These are phyloP conservation scores for Oryzias curvinotus DNA, from an alignment of 2,113 vertebrate genomes.

Conservation along the genomic window DNA sequence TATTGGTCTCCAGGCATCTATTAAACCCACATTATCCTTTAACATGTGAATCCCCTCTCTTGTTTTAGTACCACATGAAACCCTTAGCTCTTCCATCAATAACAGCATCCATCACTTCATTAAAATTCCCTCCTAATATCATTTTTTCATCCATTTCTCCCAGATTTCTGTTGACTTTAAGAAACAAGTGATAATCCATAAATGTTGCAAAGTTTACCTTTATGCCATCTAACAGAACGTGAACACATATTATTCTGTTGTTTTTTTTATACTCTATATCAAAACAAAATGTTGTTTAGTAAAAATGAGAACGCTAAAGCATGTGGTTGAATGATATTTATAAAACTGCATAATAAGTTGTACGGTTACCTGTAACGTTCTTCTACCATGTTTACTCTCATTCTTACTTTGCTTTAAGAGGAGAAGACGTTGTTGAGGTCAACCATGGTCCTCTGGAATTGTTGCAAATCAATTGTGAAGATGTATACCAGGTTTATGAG, in stretches of 20 bases:
- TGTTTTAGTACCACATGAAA: neutral
- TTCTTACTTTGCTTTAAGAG: no score
- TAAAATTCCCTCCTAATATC: neutral
- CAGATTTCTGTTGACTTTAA: neutral
- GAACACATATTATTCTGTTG: neutral
- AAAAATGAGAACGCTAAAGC: no score
- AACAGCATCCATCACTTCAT: neutral
- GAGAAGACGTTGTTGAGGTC: no score
- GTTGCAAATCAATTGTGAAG: no score
- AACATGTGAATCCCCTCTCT: neutral
- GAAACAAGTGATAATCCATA: neutral
- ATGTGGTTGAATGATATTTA: no score
- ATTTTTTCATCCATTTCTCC: neutral
- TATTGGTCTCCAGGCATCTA: neutral
- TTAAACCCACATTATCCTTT: neutral
- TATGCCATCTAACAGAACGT: neutral
- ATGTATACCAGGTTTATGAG: no score
- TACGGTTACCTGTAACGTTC: no score
- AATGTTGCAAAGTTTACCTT: neutral
- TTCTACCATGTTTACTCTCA: no score
- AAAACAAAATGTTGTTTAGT: no score
- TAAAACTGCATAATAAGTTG: no score
- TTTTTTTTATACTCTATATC: neutral
- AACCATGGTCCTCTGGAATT: no score
- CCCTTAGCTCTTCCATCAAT: neutral